These are phyloP conservation scores for Struthio camelus DNA, from an alignment of 2,113 vertebrate genomes.

Conservation along the genomic window DNA sequence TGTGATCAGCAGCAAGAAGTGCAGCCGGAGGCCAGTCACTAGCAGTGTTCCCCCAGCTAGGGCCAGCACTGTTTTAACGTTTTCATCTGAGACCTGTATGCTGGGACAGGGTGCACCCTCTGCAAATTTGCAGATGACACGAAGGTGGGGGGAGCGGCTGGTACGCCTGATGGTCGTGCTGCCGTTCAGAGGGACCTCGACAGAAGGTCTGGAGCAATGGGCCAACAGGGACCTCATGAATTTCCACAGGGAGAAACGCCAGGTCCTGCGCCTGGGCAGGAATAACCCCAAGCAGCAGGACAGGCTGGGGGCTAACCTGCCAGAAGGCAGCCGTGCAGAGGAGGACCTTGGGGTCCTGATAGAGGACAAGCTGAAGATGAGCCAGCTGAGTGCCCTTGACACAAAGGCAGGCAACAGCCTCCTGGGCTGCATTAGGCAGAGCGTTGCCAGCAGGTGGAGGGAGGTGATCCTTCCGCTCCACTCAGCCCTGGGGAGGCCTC, in stretches of 20 bases:
- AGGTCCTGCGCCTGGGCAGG: background rate
- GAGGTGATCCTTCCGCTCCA: background rate
- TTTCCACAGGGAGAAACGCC: background rate
- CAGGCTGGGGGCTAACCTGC: background rate
- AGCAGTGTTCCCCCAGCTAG: background rate
- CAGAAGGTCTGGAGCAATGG: background rate
- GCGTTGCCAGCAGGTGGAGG: background rate
- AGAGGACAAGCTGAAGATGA: background rate
- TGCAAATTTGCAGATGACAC: background rate
- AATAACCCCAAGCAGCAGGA: background rate
- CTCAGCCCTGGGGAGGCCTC: background rate
- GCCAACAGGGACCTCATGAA: background rate
- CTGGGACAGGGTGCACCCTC: background rate
- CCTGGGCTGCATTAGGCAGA: background rate
- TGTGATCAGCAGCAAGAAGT: background rate
- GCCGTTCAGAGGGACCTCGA: background rate
- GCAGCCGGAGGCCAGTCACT: background rate
- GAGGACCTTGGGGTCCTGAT: background rate
- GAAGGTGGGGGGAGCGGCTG: background rate
- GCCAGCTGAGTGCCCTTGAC: background rate
- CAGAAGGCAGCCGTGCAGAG: background rate
- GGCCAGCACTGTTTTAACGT: background rate
- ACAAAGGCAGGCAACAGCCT: background rate
- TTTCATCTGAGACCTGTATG: background rate
- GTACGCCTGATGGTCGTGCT: background rate